Evolutionary conservation across 2,888 invertebrate species (phyloP).

Genomic region (Limnephilus rhombicus): DNA sequence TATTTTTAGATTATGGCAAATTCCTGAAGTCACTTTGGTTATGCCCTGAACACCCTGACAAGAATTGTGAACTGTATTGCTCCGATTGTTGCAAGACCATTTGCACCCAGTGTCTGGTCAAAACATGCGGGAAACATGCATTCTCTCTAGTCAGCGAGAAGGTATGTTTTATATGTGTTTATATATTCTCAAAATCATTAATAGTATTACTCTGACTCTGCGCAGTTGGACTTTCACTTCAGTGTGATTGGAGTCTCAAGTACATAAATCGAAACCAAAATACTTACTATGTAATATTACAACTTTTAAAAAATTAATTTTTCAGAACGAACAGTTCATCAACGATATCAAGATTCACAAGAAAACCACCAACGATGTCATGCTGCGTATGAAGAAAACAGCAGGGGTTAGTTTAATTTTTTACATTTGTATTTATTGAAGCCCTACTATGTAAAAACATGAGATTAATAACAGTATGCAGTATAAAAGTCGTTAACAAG

Average conservation of each 20-base stretch:
- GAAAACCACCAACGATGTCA: conserved; percentile 73
- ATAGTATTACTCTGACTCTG: too few relatives aligned
- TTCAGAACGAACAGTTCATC: conserved; percentile 72
- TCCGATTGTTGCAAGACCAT: conserved; percentile 72
- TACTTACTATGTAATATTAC: neutral
- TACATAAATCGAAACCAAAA: neutral
- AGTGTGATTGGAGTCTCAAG: too few relatives aligned
- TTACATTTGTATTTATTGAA: neutral
- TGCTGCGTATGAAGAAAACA: conserved; percentile 74
- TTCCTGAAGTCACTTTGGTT: conserved; percentile 66
- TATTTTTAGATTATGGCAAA: conserved; percentile 66
- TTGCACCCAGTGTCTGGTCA: conserved; percentile 75
- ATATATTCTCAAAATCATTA: neutral
- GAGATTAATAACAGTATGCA: neutral
- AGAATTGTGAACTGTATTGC: conserved; percentile 73
- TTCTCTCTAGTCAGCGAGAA: conserved; percentile 72
- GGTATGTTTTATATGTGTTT: conserved; percentile 68
- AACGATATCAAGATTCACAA: conserved; percentile 70
- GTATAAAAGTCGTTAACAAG: too few relatives aligned
- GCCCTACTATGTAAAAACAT: neutral
- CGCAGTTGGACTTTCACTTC: too few relatives aligned
- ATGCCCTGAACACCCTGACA: conserved; percentile 72
- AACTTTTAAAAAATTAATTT: conserved; percentile 60
- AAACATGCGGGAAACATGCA: conserved; percentile 74
- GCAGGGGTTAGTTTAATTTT: conserved; percentile 71